These are phyloP conservation scores for Petrocephalus schoutedeni DNA, from an alignment of 2,797 vertebrate species.

Conservation along the genomic window DNA sequence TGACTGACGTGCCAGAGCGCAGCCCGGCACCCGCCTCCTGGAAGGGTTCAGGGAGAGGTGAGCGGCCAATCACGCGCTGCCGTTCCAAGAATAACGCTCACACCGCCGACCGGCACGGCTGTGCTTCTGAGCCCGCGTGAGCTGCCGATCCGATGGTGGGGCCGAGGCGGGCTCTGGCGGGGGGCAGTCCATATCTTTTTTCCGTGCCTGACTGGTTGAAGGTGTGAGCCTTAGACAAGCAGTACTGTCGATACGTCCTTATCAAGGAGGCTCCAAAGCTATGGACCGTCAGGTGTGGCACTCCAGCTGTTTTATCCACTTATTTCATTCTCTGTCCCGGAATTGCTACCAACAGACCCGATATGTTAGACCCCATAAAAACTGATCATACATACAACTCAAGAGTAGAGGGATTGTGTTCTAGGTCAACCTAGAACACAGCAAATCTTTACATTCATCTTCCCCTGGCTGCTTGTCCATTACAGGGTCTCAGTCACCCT, in stretches of 20 bases:
- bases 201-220: background rate
- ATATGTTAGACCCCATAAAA: background rate
- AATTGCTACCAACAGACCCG: background rate
- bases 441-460: background rate
- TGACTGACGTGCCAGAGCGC: constrained; percentile 50
- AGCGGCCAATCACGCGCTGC: background rate
- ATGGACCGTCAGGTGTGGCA: background rate
- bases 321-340: background rate
- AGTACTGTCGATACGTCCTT: background rate
- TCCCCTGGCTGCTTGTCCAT: background rate
- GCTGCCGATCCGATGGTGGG: background rate
- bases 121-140: background rate
- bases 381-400: background rate
- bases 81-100: background rate
- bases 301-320: background rate
- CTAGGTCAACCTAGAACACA: background rate
- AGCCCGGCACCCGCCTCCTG: constrained; percentile 42
- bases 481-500: background rate
- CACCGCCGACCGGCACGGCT: background rate
- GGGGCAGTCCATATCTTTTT: background rate
- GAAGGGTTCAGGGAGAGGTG: constrained; percentile 46
- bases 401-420: background rate
- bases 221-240: background rate
- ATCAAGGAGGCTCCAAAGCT: background rate
- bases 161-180: background rate